Base-by-base conservation (phyloP, 2,113 vertebrate species). In the Pao palembangensis region DNA sequence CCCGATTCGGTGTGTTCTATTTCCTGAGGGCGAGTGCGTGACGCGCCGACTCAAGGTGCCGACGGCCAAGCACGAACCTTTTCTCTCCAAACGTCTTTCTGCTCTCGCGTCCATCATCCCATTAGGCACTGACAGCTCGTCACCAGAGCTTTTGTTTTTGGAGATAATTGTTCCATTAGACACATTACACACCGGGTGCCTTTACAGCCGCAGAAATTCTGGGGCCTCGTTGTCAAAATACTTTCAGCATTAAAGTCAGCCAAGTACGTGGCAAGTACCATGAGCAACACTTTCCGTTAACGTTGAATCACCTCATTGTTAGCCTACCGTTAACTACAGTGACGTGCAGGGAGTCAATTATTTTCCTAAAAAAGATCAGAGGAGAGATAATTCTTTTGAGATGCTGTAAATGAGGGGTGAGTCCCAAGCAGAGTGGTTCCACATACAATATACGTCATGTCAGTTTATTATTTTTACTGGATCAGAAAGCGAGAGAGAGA, bases 251-350 rank as follows among this genome's bases (percentile, higher is more conserved):
- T 70, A 67, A 60, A 73, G 54, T 69, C 58, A 58, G 65, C 68
- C 62, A 73, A 69, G 73, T 51, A 61, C 48, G 54, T 57, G 3
- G 49, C 63, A 77, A 76, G 84, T 74, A 81, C 63, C 51, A 70
- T 82, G 82, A 85, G 66, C 55, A 76, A 78, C 74, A 75, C 69
- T 83, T 82, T 83, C 85, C 82, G 75, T 76, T 64, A 72, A 75
- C 14, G 16, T 60, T 72, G 64, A 78, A 68, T 73, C 55, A 49
- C 65, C 64, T 85, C 71, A 83, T 78, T 76, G 51, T 65, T 17
- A 42, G 15, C 14, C 3, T 64, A 62, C 58, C 46, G 55, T 70
- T 57, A 78, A 71, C 8, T 58, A n/a, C 7, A 4, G 31, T 42
- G 48, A 63, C 60, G 66, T 64, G 57, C 61, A 58, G 49, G 18